These are phyloP conservation scores for Lasioglossum vierecki DNA, from an alignment of 2,888 invertebrate species.

Conservation along the genomic window DNA sequence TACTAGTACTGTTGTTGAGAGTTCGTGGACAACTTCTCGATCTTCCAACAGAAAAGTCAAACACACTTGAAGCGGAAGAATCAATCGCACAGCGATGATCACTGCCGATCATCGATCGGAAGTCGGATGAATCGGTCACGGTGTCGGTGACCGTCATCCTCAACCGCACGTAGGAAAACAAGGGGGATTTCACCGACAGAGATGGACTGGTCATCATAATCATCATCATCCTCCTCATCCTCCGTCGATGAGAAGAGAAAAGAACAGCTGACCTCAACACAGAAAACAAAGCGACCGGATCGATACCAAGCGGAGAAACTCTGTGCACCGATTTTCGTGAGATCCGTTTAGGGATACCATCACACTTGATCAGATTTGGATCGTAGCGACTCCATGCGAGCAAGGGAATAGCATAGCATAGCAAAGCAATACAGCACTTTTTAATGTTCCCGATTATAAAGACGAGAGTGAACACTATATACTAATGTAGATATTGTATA, in stretches of 20 bases:
- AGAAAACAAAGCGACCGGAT: conserved; percentile 30
- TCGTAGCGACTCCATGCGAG: not conserved
- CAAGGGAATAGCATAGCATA: not conserved
- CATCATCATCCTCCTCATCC: not conserved
- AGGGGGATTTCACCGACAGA: not conserved
- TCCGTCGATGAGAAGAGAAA: not conserved
- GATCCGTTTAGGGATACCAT: conserved; percentile 1
- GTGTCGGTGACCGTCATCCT: not conserved
- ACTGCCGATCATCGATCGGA: not conserved
- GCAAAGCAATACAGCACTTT: not conserved
- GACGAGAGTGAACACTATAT: too few relatives aligned
- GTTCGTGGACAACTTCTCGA: not conserved
- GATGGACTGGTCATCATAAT: not conserved
- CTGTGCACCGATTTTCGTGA: not conserved
- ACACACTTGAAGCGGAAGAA: not conserved
- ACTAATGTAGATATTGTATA: too few relatives aligned
- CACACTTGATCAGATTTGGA: conserved; percentile 13
- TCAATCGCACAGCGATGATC: not conserved
- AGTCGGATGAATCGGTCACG: not conserved
- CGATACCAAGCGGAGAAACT: conserved; percentile 17
- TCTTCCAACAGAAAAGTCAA: not conserved
- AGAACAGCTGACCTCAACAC: conserved; percentile 6
- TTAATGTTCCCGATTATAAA: not conserved
- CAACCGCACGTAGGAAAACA: not conserved
- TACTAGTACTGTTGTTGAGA: too few relatives aligned